These are phyloP conservation scores for Cerastis leucographa DNA, from an alignment of 2,888 invertebrate species.

Conservation along the genomic window DNA sequence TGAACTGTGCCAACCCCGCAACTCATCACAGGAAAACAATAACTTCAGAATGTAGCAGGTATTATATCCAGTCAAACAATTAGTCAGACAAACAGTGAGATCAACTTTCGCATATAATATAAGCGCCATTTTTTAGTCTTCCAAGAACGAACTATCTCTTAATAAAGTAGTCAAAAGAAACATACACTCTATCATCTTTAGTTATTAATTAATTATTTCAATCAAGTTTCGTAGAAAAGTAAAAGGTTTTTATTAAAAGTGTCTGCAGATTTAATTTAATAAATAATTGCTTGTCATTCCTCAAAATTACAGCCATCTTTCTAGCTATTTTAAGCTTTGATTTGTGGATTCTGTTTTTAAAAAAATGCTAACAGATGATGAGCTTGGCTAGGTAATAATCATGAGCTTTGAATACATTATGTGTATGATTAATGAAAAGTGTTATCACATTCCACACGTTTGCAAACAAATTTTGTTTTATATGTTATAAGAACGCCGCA, in stretches of 20 bases:
- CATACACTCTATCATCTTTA: conserved; percentile 24
- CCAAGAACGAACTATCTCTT: conserved; percentile 23
- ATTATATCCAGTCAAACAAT: neutral
- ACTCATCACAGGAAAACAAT: neutral
- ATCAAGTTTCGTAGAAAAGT: conserved; percentile 42
- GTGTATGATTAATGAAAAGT: neutral
- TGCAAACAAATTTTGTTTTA: neutral
- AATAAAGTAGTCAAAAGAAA: conserved; percentile 36
- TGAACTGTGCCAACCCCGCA: too few relatives aligned
- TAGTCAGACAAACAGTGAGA: neutral
- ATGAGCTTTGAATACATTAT: neutral
- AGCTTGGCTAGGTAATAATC: neutral
- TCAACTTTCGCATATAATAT: conserved; percentile 27
- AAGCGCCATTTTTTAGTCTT: conserved; percentile 16
- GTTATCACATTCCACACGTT: neutral
- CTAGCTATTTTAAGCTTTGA: conserved; percentile 1
- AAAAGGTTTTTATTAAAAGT: conserved; percentile 40
- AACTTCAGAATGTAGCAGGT: neutral
- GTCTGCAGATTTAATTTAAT: conserved; percentile 28
- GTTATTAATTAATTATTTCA: conserved; percentile 56
- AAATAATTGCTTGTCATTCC: conserved; percentile 54
- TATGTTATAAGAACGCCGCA: neutral
- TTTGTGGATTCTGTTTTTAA: conserved; percentile 12
- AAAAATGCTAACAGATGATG: neutral
- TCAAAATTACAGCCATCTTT: conserved; percentile 33